Conservation (phyloP, 2,797 vertebrate species). For the Cephalopachus bancanus region DNA sequence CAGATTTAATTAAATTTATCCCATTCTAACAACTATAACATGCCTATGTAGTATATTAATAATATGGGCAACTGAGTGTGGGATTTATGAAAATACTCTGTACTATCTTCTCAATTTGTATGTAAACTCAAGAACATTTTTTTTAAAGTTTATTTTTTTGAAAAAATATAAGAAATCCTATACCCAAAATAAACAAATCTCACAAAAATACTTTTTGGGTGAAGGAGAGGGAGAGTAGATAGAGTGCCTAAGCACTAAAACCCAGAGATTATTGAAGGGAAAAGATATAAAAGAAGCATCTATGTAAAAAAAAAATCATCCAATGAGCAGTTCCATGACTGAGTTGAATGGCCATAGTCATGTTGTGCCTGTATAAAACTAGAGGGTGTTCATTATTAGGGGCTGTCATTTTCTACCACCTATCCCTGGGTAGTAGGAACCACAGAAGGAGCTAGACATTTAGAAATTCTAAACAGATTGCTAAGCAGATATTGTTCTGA, state of each 20-base stretch:
- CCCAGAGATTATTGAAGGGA: neutral
- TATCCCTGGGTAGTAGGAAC: neutral
- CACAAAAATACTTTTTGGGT: neutral
- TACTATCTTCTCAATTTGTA: neutral
- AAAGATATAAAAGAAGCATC: neutral
- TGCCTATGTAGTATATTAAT: neutral
- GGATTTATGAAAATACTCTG: neutral
- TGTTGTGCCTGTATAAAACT: conserved; percentile 4
- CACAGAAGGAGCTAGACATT: conserved; percentile 42
- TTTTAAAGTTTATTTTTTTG: no score
- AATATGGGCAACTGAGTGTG: neutral
- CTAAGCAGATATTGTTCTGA: conserved; percentile 51
- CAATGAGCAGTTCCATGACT: neutral
- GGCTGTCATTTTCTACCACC: conserved; percentile 8
- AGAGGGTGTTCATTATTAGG: conserved; percentile 1
- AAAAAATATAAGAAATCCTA: no score
- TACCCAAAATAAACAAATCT: neutral
- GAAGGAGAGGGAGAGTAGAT: accelerated
- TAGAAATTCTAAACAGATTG: conserved; percentile 70
- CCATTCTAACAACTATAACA: neutral
- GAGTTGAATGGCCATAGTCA: neutral
- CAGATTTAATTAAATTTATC: neutral
- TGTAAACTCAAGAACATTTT: neutral
- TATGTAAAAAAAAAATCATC: conserved; percentile 26
- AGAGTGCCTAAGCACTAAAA: neutral